Conservation (phyloP, 2,797 vertebrate species). For the Molossus alvarezi region DNA sequence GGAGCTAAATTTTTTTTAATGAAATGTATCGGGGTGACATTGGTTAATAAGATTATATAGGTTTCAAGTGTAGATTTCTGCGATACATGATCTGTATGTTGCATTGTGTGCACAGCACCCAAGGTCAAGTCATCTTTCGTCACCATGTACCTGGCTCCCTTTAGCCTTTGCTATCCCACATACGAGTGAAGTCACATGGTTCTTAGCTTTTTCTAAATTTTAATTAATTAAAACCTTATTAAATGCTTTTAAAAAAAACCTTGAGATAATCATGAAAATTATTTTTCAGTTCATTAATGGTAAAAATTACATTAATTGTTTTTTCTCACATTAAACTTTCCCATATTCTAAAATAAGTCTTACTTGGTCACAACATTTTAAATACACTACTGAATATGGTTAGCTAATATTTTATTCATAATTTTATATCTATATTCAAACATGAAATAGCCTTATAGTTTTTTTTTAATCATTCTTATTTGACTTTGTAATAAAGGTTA, state of each 20-base stretch:
- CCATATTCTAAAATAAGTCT: constrained; percentile 1
- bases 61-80: background rate
- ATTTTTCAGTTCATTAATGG: constrained; percentile 32
- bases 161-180: background rate
- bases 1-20: background rate
- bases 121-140: background rate
- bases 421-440: too few species aligned
- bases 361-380: constrained; percentile 42
- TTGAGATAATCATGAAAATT: constrained; percentile 14
- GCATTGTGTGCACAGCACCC: background rate
- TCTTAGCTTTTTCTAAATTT: background rate
- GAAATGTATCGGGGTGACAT: background rate
- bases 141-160: background rate
- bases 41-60: background rate
- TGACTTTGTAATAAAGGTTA: constrained; percentile 54
- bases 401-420: constrained; percentile 34
- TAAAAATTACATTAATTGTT: constrained; percentile 10
- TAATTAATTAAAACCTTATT: background rate
- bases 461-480: background rate
- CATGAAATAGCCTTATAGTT: too few species aligned
- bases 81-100: background rate
- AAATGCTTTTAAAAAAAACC: background rate
- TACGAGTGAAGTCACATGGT: background rate
- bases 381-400: background rate
- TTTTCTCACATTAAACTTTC: constrained; percentile 21